Evolutionary conservation across 2,888 invertebrate species (phyloP), one percentile per base, ranked within the genome.

Genomic region (Melinaea menophilus): DNA sequence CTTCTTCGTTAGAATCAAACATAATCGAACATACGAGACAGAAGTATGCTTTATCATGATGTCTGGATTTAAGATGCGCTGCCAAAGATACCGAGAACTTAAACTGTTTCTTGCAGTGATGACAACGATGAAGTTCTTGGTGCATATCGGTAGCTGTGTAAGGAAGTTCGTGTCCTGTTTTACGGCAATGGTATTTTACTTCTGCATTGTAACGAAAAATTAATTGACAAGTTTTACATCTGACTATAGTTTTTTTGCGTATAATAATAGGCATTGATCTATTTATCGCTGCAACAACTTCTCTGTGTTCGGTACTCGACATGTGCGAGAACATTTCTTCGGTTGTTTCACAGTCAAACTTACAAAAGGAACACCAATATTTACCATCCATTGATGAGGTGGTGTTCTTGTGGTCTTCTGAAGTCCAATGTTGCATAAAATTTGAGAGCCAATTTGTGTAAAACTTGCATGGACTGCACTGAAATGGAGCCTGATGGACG

Each of bases 401-500:
- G 37, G 82, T 91, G 41, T 84, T 78, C 45, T 87, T 85, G 71
- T 96, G 96, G 33, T 91, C 89, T 1, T 90, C 81, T 4, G 95
- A 94, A 65, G 90, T 88, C 96, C 96, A 96, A 78, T 97, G 96
- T 45, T 91, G 90, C 75, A 95, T 86, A 75, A 95, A 96, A 61
- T 92, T 92, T 59, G 92, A 92, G 66, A 93, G 92, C 75, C 93
- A 95, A 79, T 97, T 96, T 72, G 95, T 95, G 80, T 96, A 98
- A 83, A 96, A 98, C 63, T 93, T 93, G 79, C 98, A 98, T 12
- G 95, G 92, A 54, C 93, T 93, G 78, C 98, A 98, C 82, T 97
- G 97, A 78, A 95, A 98, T 0, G 96, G 97, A 56, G 95, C 94
- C 73, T 97, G 95, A 64, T 94, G 92, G 5, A 96, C 94, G 67